Evolutionary conservation across 2,888 invertebrate genomes (phyloP), one percentile per base, ranked within the genome.

Genomic region (Sminthurinus aureus): DNA sequence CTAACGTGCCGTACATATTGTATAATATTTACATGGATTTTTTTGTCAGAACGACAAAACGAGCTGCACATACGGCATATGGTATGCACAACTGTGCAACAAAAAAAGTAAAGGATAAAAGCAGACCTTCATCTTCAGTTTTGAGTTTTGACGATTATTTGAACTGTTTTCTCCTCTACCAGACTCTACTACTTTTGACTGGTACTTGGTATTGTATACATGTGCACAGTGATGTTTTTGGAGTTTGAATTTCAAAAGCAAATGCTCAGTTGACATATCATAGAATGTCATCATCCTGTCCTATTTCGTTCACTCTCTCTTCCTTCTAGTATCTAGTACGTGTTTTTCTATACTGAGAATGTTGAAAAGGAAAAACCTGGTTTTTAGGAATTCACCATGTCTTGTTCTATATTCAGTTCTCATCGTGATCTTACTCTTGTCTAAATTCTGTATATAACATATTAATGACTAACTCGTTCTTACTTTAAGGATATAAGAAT

Each of bases 281-380:
- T 80, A 80, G 80, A 80, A 80, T 80, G 80, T 80, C 80, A 80
- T 80, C 80, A 80, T 80, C 73, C 80, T 80, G 80, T 80, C 80
- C 69, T n/a, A 38, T 71, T 22, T 80, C 80, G 22, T 51, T 75
- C 51, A 50, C 51, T 75, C 75, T 51, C 51, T 51, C 74, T 74
- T n/a, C n/a, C 6, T 75, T 51, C 4, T 38, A 18, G 6, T 38
- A 38, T 51, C 4, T 38, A 18, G 6, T 38, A 38, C 38, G 38
- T 38, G 38, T 73, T 18, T 26, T n/a, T 6, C 51, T 69, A 4
- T n/a, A 69, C 18, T 20, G 80, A 80, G 80, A 80, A 80, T 52
- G 38, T 80, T 80, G 38, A 52, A 52, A 80, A 50, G 13, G 71
- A 51, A 52, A 73, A 80, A 80, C 80, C 80, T 80, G 71, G 80